Base-by-base conservation (phyloP, 2,113 vertebrate genomes). In the Gasterosteus nipponicus region DNA sequence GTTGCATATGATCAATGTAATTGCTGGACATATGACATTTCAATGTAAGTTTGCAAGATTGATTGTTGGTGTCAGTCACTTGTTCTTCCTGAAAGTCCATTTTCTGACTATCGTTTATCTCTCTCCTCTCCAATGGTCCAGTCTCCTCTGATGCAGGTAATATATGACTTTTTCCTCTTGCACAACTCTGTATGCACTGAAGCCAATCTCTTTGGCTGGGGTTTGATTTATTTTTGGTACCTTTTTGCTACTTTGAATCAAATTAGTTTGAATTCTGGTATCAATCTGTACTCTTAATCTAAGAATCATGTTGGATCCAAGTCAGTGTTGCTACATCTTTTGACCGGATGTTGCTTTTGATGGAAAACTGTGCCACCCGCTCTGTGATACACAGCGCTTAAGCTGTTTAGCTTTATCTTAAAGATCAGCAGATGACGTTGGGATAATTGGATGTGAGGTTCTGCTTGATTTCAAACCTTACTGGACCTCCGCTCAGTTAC, bases 101-200 rank as follows among this genome's bases (percentile, higher is more conserved):
- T 77, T 77, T 89, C 77, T 91, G 87, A 91, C 83, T 89, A 60
- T 87, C 81, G 75, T 90, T 64, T 93, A 80, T 91, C 85, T 93
- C 86, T 93, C 72, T 79, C 78, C 89, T 90, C 78, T 91, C 87
- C 80, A 82, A 88, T 92, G 88, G 56, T 90, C 85, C 95, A 94
- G 91, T 96, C 82, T 92, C 94, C 88, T 91, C 93, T 84, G 93
- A 94, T 74, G 83, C 93, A 94, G 93, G 93, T 94, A 93, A 94
- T 83, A 91, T 78, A 86, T 84, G 80, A 77, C 66, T 87, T 63
- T 89, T 72, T 88, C 66, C 56, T 85, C 82, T 88, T 56, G 49
- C 75, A 82, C 78, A 75, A 85, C 73, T 76, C 65, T 76, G 65
- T 80, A 84, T 75, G 80, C 72, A 83, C 68, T 79, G 59, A 86